A percentile compares a stretch with the other conserved stretches of the same genome.
These are phyloP conservation scores for Pocillopora meandrina DNA, from an alignment of 92 coral and sea anemone species.

Conservation along the genomic window DNA sequence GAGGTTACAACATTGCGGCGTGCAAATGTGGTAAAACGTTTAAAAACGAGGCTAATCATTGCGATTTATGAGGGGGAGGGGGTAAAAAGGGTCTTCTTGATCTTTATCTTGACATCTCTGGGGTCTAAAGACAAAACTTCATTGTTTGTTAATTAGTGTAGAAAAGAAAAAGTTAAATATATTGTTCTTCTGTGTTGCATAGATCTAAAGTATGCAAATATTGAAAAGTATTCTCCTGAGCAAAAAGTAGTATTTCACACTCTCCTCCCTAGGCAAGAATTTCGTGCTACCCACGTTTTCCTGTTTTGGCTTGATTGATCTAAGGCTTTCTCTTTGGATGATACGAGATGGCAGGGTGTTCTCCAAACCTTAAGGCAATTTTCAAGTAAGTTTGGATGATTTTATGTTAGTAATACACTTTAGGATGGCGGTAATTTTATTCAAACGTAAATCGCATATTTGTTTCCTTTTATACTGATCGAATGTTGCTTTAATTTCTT, in stretches of 20 bases:
- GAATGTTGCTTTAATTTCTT: constrained; percentile 23
- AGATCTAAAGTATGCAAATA: too few species aligned
- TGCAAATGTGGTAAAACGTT: not conserved
- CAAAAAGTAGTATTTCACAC: too few species aligned
- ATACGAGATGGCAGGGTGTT: not conserved
- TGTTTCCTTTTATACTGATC: not conserved
- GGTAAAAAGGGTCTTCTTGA: not conserved
- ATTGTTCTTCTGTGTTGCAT: too few species aligned
- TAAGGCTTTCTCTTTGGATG: not conserved
- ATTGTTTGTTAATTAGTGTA: too few species aligned
- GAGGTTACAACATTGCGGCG: not conserved
- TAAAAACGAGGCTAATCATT: not conserved
- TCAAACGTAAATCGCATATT: not conserved
- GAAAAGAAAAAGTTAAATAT: too few species aligned
- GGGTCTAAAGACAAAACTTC: not conserved
- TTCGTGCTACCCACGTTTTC: too few species aligned
- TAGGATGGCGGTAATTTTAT: not conserved
- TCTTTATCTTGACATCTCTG: not conserved
- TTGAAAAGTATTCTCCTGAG: too few species aligned
- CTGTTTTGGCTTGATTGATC: not conserved
- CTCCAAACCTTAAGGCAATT: constrained; percentile 37
- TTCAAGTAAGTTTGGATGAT: constrained; percentile 33
- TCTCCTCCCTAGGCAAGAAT: too few species aligned
- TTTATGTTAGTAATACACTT: not conserved
- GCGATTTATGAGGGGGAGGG: not conserved